A percentile compares a stretch with the other conserved stretches of the same genome.
Conservation (phyloP, 2,113 vertebrate genomes). For the Butorides virescens region DNA sequence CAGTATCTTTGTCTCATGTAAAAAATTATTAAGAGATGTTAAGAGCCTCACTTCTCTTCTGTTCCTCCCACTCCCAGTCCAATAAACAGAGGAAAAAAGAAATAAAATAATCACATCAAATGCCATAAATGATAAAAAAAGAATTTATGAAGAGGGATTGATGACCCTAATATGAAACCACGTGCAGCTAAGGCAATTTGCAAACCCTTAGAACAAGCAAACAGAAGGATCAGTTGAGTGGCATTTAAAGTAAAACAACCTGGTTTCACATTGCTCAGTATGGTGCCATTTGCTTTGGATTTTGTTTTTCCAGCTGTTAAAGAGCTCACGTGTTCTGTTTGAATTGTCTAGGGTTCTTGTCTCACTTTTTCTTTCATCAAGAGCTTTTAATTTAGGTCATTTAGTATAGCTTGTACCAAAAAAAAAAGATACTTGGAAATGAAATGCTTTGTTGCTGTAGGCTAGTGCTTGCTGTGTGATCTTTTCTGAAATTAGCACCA, state of each 20-base stretch:
- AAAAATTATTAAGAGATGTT: background rate
- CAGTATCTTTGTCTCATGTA: background rate
- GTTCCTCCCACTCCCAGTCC: background rate
- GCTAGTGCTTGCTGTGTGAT: background rate
- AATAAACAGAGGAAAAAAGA: background rate
- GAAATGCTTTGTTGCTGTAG: background rate
- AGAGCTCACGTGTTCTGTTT: background rate
- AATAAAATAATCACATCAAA: background rate
- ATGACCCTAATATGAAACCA: background rate
- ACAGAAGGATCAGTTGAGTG: background rate
- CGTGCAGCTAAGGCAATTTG: background rate
- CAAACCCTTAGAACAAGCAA: background rate
- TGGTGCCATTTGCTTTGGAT: background rate
- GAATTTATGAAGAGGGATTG: background rate
- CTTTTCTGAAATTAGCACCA: slow-evolving; percentile 3
- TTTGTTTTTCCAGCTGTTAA: background rate
- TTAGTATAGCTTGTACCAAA: background rate
- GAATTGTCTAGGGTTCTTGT: background rate
- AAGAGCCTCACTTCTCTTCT: background rate
- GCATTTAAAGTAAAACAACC: background rate
- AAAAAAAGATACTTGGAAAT: background rate
- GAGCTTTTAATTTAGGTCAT: slow-evolving; percentile 6
- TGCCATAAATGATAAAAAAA: background rate
- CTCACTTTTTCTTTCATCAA: background rate
- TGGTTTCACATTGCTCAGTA: background rate